phyloP scores from a whole-genome alignment of 2,888 invertebrate species.

The Lydus trimaculatus region DNA sequence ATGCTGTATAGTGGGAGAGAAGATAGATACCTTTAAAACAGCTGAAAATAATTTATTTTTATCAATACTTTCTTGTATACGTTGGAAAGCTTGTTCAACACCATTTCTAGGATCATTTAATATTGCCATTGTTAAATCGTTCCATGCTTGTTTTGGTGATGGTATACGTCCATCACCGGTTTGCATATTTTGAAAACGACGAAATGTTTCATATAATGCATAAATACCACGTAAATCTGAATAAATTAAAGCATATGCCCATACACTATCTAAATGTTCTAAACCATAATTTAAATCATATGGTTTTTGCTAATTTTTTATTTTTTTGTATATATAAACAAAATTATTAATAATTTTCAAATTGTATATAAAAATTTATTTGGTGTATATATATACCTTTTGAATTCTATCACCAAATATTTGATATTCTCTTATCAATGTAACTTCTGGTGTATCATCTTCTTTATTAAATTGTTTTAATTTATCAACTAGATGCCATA shows the following conservation, averaged over 20 bases:
- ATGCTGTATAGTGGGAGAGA: not conserved
- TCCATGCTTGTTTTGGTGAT: conserved; percentile 64
- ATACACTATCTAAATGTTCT: conserved; percentile 59
- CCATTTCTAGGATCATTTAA: conserved; percentile 69
- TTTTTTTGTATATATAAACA: too few species aligned
- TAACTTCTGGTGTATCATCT: conserved; percentile 60
- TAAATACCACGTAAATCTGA: conserved; percentile 70
- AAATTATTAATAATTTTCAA: too few species aligned
- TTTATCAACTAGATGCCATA: conserved; percentile 52
- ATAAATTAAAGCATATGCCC: conserved; percentile 71
- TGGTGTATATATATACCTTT: too few species aligned
- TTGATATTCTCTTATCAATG: conserved; percentile 67
- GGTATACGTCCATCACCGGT: conserved; percentile 53
- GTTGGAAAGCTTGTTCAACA: conserved; percentile 65
- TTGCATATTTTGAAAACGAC: conserved; percentile 65
- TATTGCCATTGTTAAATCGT: conserved; percentile 72
- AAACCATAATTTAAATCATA: conserved; percentile 43
- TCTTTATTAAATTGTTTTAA: conserved; percentile 33
- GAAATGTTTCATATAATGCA: conserved; percentile 72
- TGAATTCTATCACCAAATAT: conserved; percentile 65
- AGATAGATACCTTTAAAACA: conserved; percentile 67
- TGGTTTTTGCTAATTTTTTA: conserved; percentile 22
- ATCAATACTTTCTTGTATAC: conserved; percentile 68
- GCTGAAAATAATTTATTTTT: conserved; percentile 72
- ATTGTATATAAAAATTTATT: too few species aligned